These are phyloP conservation scores for Luperina testacea DNA, from an alignment of 2,888 invertebrate genomes.

Conservation along the genomic window DNA sequence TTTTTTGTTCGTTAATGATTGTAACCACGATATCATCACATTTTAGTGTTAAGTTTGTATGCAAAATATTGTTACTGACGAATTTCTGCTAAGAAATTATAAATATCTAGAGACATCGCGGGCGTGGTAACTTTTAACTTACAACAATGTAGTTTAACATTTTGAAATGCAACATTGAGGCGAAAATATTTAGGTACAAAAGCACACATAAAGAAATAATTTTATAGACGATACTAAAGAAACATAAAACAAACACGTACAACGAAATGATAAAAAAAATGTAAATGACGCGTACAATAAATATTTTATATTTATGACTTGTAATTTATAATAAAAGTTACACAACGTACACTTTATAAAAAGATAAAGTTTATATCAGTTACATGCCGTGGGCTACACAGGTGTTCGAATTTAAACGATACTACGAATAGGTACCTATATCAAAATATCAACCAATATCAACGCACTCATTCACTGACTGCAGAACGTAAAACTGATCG, in stretches of 20 bases:
- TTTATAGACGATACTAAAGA: conserved; percentile 4
- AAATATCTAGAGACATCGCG: background rate
- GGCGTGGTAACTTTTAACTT: background rate
- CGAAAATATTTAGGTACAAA: background rate
- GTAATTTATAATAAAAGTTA: conserved; percentile 10
- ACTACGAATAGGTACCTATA: background rate
- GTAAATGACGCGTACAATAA: conserved; percentile 34
- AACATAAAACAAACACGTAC: conserved; percentile 39
- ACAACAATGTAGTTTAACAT: conserved; percentile 30
- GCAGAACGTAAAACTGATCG: background rate
- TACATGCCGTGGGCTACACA: conserved; percentile 24
- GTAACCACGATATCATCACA: conserved; percentile 22
- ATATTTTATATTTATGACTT: conserved; percentile 38
- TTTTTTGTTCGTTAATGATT: conserved; percentile 52
- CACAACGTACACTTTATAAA: conserved; percentile 31
- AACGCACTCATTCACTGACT: conserved; percentile 4
- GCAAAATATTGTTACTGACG: background rate
- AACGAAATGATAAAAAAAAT: conserved; percentile 46
- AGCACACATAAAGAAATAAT: conserved; percentile 4
- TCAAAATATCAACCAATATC: conserved; percentile 2
- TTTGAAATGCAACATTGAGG: conserved; percentile 29
- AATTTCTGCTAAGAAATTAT: conserved; percentile 9
- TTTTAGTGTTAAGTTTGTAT: conserved; percentile 16
- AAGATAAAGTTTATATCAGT: conserved; percentile 47
- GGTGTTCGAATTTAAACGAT: conserved; percentile 26